Percentiles rank a stretch among this genome's conserved stretches.
phyloP scores from a whole-genome alignment of 2,113 vertebrate species.

The Struthidea cinerea region DNA sequence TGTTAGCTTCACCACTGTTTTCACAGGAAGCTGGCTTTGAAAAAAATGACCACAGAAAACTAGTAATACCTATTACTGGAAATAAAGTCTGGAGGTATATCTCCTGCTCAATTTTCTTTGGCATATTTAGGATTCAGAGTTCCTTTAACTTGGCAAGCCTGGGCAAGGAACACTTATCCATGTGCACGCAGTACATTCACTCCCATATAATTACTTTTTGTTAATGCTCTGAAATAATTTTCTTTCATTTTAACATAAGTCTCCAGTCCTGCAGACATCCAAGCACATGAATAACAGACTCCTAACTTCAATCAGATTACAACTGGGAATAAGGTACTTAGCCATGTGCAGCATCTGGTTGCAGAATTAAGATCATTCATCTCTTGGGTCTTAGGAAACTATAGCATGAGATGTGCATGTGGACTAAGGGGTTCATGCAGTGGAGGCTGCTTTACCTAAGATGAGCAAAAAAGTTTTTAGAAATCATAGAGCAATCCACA shows the following conservation, averaged over 20 bases:
- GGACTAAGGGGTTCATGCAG: background rate
- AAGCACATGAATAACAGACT: conserved; percentile 9
- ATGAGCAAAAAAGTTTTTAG: background rate
- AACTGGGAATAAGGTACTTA: conserved; percentile 10
- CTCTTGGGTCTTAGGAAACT: background rate
- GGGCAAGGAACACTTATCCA: background rate
- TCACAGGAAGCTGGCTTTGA: background rate
- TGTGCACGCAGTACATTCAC: background rate
- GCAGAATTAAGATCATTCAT: background rate
- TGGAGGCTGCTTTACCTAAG: background rate
- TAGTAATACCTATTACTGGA: background rate
- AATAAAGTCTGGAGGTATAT: background rate
- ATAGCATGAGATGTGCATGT: background rate
- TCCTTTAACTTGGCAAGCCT: background rate
- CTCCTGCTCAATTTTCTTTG: background rate
- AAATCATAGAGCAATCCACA: background rate
- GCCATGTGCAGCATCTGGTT: conserved; percentile 1
- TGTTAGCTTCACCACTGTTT: background rate
- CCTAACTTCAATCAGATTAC: conserved; percentile 30
- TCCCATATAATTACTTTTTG: background rate
- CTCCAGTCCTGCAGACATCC: background rate
- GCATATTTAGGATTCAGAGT: background rate
- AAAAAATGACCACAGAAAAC: background rate
- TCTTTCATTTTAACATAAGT: conserved; percentile 5
- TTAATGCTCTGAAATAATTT: conserved; percentile 2